These are phyloP conservation scores for Andinoacara biseriatus DNA, from an alignment of 2,113 vertebrate genomes.

Conservation along the genomic window DNA sequence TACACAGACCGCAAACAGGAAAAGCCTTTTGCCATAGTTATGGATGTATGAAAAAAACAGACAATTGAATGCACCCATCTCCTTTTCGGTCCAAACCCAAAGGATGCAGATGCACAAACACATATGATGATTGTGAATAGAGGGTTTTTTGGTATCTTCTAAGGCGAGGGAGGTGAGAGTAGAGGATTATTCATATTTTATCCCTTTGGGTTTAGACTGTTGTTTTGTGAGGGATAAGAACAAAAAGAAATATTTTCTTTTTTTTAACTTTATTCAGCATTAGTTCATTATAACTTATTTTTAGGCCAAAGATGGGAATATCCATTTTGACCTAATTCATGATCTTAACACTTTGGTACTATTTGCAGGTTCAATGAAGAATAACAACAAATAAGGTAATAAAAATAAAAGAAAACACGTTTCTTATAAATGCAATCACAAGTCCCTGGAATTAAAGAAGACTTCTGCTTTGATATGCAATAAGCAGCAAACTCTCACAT, in stretches of 20 bases:
- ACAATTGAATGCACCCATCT: conserved; percentile 21
- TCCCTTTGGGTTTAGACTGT: background rate
- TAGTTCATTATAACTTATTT: background rate
- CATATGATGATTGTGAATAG: background rate
- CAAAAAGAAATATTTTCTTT: conserved; percentile 2
- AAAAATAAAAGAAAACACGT: background rate
- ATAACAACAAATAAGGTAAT: background rate
- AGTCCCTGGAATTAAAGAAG: background rate
- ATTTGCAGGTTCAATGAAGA: background rate
- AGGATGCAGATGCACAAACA: conserved; percentile 15
- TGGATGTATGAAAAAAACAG: conserved; percentile 32
- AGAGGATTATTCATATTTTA: conserved; percentile 29
- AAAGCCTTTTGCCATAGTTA: conserved; percentile 49
- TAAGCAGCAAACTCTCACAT: background rate
- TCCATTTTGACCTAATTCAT: conserved; percentile 1
- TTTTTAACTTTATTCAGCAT: background rate
- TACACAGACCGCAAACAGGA: conserved; percentile 30
- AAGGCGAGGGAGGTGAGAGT: background rate
- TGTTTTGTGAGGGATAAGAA: conserved; percentile 12
- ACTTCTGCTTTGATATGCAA: background rate
- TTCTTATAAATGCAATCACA: background rate
- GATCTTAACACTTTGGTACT: background rate
- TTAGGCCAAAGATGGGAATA: background rate
- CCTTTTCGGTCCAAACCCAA: conserved; percentile 29
- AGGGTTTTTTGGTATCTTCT: conserved; percentile 11